Percentiles rank a stretch among this genome's conserved stretches.
phyloP scores from a whole-genome alignment of 2,888 invertebrate species.

The Andricus curvator region DNA sequence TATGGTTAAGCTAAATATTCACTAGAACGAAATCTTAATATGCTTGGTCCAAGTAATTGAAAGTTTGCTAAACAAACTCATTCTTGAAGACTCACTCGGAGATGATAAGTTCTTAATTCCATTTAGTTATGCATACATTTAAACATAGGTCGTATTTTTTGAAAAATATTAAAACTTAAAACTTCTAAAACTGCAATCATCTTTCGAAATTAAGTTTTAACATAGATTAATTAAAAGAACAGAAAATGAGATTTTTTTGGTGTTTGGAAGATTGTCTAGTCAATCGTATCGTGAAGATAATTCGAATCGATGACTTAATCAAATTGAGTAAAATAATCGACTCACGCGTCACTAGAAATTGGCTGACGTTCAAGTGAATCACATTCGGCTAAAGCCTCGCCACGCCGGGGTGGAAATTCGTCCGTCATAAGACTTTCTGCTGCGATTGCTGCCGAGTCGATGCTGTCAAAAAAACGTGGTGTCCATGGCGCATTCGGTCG shows the following conservation, averaged over 20 bases:
- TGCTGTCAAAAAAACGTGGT: slow-evolving; percentile 84
- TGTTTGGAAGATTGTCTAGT: background rate
- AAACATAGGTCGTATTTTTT: background rate
- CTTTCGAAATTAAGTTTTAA: too few species aligned
- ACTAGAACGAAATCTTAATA: slow-evolving; percentile 46
- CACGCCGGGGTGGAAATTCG: slow-evolving; percentile 77
- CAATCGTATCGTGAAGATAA: background rate
- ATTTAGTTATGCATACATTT: slow-evolving; percentile 1
- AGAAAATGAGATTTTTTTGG: background rate
- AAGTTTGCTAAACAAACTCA: slow-evolving; percentile 74
- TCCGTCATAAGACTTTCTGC: slow-evolving; percentile 76
- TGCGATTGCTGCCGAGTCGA: slow-evolving; percentile 79
- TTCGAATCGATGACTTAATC: background rate
- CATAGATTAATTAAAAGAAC: too few species aligned
- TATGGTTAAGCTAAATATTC: slow-evolving; percentile 28
- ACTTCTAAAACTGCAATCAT: too few species aligned
- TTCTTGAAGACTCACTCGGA: slow-evolving; percentile 65
- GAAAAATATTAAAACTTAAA: background rate
- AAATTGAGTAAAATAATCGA: slow-evolving; percentile 47
- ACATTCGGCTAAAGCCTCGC: slow-evolving; percentile 81
- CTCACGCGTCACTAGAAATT: slow-evolving; percentile 69
- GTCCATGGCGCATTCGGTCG: slow-evolving; percentile 78
- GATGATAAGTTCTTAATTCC: slow-evolving; percentile 33
- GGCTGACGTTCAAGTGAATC: slow-evolving; percentile 80
- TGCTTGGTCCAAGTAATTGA: slow-evolving; percentile 68